A percentile compares a stretch with the other conserved stretches of the same genome.
Evolutionary conservation across 2,888 invertebrate genomes (phyloP).

Genomic region (Tipula vernalis): DNA sequence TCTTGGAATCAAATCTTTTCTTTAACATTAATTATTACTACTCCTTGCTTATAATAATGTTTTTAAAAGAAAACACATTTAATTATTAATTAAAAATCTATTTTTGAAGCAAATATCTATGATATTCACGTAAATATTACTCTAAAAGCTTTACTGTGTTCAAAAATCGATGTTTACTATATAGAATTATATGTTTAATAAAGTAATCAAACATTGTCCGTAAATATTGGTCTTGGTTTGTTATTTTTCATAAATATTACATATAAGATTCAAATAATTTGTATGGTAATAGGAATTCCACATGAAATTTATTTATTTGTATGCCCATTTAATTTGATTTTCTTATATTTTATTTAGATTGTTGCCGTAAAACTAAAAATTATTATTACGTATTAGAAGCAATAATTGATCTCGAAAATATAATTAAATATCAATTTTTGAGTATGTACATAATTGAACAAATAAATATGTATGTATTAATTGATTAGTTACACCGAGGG

Average conservation of each 20-base stretch:
- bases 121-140: background rate
- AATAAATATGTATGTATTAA: no score
- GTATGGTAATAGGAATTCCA: background rate
- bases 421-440: no score
- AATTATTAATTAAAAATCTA: no score
- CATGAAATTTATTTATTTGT: background rate
- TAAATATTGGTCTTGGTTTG: background rate
- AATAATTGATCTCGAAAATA: no score
- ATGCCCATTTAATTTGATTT: background rate
- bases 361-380: background rate
- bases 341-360: background rate
- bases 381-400: background rate
- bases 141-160: background rate
- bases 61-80: background rate
- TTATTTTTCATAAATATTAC: background rate
- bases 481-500: no score
- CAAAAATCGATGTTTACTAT: background rate
- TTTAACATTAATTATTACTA: no score
- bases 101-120: no score
- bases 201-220: background rate
- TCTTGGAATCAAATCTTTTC: no score
- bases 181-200: background rate
- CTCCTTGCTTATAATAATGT: no score
- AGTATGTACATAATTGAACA: no score
- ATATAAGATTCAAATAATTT: background rate